Evolutionary conservation across 2,888 invertebrate species (phyloP), one percentile per base, ranked within the genome.

Genomic region (Synergus itoensis): DNA sequence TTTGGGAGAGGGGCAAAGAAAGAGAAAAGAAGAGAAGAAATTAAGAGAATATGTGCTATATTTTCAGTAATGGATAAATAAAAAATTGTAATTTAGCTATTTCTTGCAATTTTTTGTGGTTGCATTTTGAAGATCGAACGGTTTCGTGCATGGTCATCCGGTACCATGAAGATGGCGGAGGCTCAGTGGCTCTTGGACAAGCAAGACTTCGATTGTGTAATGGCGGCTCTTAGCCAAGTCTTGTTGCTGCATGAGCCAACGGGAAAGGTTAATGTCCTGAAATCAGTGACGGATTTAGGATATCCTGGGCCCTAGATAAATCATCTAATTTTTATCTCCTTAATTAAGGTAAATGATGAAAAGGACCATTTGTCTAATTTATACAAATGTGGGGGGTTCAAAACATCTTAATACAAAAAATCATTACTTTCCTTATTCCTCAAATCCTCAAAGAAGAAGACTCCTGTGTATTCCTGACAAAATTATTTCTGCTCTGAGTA

Each of bases 121-220:
- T 3, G n/a, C 18, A 60, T 60, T 64, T 64, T 8, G 9, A 64
- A 36, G 40, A 64, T 64, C 36, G 16, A 41, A 64, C 40, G n/a
- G n/a, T 63, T 63, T 63, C 14, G 63, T 63, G 63, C 28, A 63
- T 64, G 40, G 28, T 65, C n/a, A 65, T 65, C 40, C n/a, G 64
- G 40, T 65, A 65, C 64, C 36, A 65, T 28, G 28, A 28, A 65
- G 41, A 41, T 65, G 64, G 64, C 41, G 41, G 21, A 7, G 48
- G 4, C 16, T 18, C 77, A 83, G 84, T 83, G 80, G 82, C 82
- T 79, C 84, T 85, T 84, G 82, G 84, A 85, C 82, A 81, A 83
- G 84, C 81, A 83, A 81, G 82, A 83, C 48, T 73, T 82, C 87
- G 91, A 90, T 91, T 91, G 91, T 91, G 91, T 91, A 91, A 91